phyloP scores from a whole-genome alignment of 2,888 invertebrate species.

The Anodontia alba region DNA sequence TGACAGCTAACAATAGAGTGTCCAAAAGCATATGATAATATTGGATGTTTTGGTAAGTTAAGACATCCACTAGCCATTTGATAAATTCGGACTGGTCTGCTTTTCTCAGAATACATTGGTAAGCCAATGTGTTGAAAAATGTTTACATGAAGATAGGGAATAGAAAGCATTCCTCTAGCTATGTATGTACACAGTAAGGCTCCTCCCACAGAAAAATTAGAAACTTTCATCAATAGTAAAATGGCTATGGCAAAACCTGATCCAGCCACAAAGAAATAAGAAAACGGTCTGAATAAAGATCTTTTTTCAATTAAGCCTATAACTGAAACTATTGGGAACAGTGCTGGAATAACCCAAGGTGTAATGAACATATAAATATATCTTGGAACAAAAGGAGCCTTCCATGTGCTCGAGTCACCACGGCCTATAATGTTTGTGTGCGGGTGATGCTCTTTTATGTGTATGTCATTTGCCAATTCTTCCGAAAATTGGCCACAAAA shows the following conservation, averaged over 20 bases:
- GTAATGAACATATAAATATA: conserved; percentile 81
- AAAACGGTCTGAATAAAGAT: conserved; percentile 37
- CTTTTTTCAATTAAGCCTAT: conserved; percentile 66
- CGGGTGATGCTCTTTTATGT: conserved; percentile 81
- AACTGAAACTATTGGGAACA: conserved; percentile 75
- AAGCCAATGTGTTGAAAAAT: conserved; percentile 84
- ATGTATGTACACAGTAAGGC: conserved; percentile 67
- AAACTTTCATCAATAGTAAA: conserved; percentile 69
- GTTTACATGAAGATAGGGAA: conserved; percentile 84
- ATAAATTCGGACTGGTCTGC: conserved; percentile 80
- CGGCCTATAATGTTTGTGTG: conserved; percentile 83
- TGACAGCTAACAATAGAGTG: conserved; percentile 82
- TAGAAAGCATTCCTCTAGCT: conserved; percentile 69
- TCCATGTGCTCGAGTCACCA: conserved; percentile 83
- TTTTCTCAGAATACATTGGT: conserved; percentile 81
- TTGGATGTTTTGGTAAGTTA: conserved; percentile 77
- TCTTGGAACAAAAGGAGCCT: conserved; percentile 75
- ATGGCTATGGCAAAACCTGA: conserved; percentile 71
- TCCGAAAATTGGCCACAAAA: conserved; percentile 78
- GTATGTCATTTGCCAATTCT: conserved; percentile 75
- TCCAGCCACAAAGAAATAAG: conserved; percentile 49
- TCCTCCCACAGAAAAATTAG: conserved; percentile 66
- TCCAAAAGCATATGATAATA: conserved; percentile 80
- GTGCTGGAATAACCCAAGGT: conserved; percentile 76
- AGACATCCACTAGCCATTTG: conserved; percentile 83